Evolutionary conservation across 2,888 invertebrate species (phyloP).

Genomic region (Mimas tiliae): DNA sequence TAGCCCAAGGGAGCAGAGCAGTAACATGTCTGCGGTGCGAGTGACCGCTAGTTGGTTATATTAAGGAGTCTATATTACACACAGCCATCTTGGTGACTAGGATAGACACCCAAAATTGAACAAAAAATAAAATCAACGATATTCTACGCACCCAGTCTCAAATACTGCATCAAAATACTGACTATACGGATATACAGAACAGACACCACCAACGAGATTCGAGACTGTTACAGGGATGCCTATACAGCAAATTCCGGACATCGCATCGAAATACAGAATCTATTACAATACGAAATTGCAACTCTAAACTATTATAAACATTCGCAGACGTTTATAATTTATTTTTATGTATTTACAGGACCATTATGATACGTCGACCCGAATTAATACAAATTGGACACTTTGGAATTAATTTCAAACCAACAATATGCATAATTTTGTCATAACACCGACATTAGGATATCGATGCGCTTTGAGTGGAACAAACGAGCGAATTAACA

Average conservation of each 20-base stretch:
- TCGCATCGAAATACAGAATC: not conserved
- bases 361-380: conserved; percentile 22
- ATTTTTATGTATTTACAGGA: conserved; percentile 23
- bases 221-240: not conserved
- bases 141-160: not conserved
- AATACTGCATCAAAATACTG: not conserved
- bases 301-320: conserved; percentile 2
- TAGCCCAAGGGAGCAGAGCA: too few relatives aligned
- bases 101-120: too few relatives aligned
- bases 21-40: too few relatives aligned
- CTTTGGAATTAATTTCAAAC: conserved; percentile 12
- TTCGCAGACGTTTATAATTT: conserved; percentile 17
- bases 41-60: too few relatives aligned
- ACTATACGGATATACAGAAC: not conserved
- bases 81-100: too few relatives aligned
- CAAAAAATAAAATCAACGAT: too few relatives aligned
- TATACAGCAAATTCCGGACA: not conserved
- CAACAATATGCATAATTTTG: conserved; percentile 24
- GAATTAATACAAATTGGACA: conserved; percentile 18
- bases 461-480: conserved; percentile 5
- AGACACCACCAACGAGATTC: too few relatives aligned
- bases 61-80: too few relatives aligned
- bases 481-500: conserved; percentile 21
- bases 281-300: not conserved
- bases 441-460: conserved; percentile 21